These are phyloP conservation scores for Callaeas wilsoni DNA, from an alignment of 2,113 vertebrate species.

Conservation along the genomic window DNA sequence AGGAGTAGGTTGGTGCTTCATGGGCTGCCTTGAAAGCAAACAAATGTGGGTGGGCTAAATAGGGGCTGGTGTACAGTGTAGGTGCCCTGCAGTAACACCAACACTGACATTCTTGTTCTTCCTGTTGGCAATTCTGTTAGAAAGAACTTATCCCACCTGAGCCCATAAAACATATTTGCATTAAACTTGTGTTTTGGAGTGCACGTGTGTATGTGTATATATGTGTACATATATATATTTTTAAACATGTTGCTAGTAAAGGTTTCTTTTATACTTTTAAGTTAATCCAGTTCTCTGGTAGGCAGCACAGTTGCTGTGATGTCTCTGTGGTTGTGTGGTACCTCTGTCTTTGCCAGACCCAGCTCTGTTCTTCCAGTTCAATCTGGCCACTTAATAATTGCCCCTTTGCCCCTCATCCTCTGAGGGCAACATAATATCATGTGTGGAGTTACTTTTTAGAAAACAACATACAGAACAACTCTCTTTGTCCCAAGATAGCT, in stretches of 20 bases:
- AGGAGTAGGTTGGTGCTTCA: not conserved
- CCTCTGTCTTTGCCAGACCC: not conserved
- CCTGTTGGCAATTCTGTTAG: not conserved
- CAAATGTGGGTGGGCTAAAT: not conserved
- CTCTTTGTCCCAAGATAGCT: conserved; percentile 58
- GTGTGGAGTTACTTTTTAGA: conserved; percentile 39
- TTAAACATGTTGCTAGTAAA: not conserved
- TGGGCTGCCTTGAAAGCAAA: conserved; percentile 20
- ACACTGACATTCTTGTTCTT: not conserved
- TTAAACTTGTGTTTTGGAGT: not conserved
- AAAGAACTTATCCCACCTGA: not conserved
- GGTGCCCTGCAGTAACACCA: not conserved
- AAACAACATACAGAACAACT: not conserved
- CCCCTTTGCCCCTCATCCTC: conserved; percentile 28
- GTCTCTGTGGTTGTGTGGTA: conserved; percentile 35
- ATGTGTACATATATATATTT: not conserved
- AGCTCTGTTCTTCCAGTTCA: conserved; percentile 13
- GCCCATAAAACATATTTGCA: not conserved
- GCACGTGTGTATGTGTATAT: rapidly evolving
- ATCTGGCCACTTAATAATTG: conserved; percentile 56
- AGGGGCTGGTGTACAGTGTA: not conserved
- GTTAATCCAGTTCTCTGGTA: conserved; percentile 31
- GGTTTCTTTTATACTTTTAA: conserved; percentile 5
- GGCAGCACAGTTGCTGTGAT: conserved; percentile 13
- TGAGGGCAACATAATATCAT: conserved; percentile 37